Evolutionary conservation across 2,113 vertebrate genomes (phyloP).

Genomic region (Brachionichthys hirsutus): DNA sequence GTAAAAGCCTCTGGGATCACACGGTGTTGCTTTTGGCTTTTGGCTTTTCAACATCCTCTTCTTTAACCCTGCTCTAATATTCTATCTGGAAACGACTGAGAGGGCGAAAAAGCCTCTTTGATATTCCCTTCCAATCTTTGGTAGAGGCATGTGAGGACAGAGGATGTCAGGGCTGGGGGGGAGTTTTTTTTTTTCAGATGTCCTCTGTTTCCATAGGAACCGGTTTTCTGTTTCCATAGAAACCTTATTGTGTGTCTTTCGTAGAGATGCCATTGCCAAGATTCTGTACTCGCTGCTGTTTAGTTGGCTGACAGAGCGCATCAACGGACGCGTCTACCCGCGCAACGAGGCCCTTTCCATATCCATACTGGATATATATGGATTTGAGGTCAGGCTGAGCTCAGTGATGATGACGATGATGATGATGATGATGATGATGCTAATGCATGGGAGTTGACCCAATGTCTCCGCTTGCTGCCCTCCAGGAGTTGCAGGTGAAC

Average conservation of each 20-base stretch:
- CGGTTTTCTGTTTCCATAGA: conserved; percentile 68
- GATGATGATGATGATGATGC: too few species aligned
- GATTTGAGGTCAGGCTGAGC: conserved; percentile 86
- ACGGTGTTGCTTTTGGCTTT: conserved; percentile 10
- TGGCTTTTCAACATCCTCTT: conserved; percentile 21
- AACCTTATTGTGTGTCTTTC: conserved; percentile 68
- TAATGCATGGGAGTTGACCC: too few species aligned
- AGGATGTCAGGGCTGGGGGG: conserved; percentile 51
- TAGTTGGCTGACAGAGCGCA: conserved; percentile 89
- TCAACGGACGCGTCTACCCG: conserved; percentile 91
- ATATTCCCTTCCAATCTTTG: conserved; percentile 56
- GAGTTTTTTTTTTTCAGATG: conserved; percentile 64
- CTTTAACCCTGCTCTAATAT: conserved; percentile 20
- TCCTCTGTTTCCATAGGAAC: conserved; percentile 76
- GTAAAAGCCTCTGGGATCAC: conserved; percentile 17
- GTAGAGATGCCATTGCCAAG: conserved; percentile 98
- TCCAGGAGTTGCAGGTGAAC: conserved; percentile 82
- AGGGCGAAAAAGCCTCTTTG: conserved; percentile 39
- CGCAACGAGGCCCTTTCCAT: conserved; percentile 87
- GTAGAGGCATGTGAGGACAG: conserved; percentile 66
- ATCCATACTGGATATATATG: conserved; percentile 95
- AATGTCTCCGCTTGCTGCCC: conserved; percentile 12
- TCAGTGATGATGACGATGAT: conserved; percentile 4
- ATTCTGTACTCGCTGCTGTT: conserved; percentile 96
- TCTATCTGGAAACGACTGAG: conserved; percentile 17